Percentiles rank a stretch among this genome's conserved stretches.
Conservation (phyloP, 2,113 vertebrate genomes). For the Prolemur simus region DNA sequence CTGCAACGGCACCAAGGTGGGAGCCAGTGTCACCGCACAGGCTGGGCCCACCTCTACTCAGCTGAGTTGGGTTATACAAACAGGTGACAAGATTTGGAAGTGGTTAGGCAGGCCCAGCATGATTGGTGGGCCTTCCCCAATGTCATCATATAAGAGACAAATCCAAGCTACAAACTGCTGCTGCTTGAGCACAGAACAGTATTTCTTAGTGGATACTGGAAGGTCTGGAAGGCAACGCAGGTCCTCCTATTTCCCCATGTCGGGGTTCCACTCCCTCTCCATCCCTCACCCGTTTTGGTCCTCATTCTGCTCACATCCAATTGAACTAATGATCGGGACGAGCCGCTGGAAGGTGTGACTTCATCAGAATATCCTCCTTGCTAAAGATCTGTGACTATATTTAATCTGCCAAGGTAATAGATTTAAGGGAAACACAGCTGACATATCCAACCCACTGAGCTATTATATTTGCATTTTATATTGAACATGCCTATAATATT, state of each 20-base stretch:
- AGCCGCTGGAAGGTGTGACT: not conserved
- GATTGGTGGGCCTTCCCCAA: not conserved
- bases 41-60: not conserved
- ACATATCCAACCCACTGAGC: slow-evolving; percentile 35
- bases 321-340: not conserved
- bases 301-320: not conserved
- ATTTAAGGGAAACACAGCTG: slow-evolving; percentile 55
- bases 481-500: slow-evolving; percentile 38
- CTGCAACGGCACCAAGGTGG: not conserved
- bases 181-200: not conserved
- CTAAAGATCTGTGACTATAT: slow-evolving; percentile 24
- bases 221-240: not conserved
- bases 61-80: not conserved
- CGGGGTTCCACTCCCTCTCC: not conserved
- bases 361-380: not conserved
- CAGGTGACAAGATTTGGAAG: not conserved
- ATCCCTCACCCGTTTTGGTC: not conserved
- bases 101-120: not conserved
- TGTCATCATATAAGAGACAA: not conserved
- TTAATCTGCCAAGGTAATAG: slow-evolving; percentile 61
- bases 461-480: slow-evolving; percentile 69
- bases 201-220: not conserved
- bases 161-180: not conserved
- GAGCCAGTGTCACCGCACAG: not conserved
- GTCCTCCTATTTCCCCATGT: not conserved